Evolutionary conservation across 1,140 invertebrate species (phyloP), one percentile per base, ranked within the genome.

Genomic region (Tetraneura akinire): DNA sequence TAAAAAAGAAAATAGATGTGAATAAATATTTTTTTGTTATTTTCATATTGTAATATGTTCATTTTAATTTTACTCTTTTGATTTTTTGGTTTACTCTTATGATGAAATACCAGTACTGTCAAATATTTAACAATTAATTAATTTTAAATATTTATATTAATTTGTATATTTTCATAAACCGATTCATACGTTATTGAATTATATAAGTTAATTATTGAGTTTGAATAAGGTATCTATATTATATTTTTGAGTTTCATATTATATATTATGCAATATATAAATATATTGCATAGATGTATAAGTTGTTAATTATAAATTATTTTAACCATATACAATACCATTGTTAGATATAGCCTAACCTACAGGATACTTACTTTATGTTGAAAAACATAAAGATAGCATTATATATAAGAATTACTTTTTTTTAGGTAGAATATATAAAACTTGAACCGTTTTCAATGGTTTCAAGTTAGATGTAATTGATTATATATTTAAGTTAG

Each of bases 341-440:
- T 37, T 71, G 68, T 68, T 68, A 23, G 45, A 47, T 37, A 71
- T 45, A 70, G 26, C 3, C 66, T 49, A 66, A 66, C 45, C 37
- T 42, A 45, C 9, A 49, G 32, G 21, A 1, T n/a, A 64, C 14
- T 64, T 42, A 10, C 26, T 47, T 21, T 70, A 10, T 70, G 66
- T 70, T 49, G 45, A 16, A 70, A 49, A 11, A 29, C 29, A n/a
- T n/a, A 70, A 49, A 70, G 45, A n/a, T n/a, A 37, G 32, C 32
- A n/a, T 51, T 71, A 71, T 49, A 51, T 32, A 71, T 51, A 51
- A 23, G 21, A 23, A 37, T 23, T 68, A 62, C 13, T 26, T 49
- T 71, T 70, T 71, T 71, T 71, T 71, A 71, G 68, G 68, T 45
- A 71, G 68, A 45, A 51, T 29, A 71, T n/a, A 49, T n/a, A 23